These are phyloP conservation scores for Geotrupes spiniger DNA, from an alignment of 2,888 invertebrate species.

Conservation along the genomic window DNA sequence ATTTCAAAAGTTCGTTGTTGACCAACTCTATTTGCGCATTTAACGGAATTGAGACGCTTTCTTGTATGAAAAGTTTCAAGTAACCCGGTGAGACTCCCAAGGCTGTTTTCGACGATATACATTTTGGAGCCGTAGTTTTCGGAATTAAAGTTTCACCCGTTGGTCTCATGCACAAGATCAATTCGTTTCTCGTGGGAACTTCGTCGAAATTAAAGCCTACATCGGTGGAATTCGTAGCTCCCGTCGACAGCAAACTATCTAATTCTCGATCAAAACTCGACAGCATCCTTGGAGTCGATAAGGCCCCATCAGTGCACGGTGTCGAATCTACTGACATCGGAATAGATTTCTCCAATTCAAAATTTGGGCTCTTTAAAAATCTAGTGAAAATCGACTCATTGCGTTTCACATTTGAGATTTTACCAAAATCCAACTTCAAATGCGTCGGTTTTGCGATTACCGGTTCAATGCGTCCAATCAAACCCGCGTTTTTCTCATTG, in stretches of 20 bases:
- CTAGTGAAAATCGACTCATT: conserved; percentile 15
- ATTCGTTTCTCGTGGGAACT: conserved; percentile 11
- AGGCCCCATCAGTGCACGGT: conserved; percentile 30
- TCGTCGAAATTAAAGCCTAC: conserved; percentile 50
- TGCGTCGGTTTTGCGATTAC: neutral
- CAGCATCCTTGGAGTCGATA: conserved; percentile 5
- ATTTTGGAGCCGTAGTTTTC: conserved; percentile 43
- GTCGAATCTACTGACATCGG: conserved; percentile 49
- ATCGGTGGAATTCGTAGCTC: conserved; percentile 53
- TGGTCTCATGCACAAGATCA: conserved; percentile 7
- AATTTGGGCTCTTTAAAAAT: conserved; percentile 29
- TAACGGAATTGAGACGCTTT: conserved; percentile 62
- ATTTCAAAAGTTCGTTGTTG: conserved; percentile 69
- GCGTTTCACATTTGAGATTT: neutral
- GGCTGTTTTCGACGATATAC: conserved; percentile 46
- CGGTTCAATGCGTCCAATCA: neutral
- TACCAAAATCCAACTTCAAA: conserved; percentile 2
- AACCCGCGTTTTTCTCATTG: neutral
- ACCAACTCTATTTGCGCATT: conserved; percentile 67
- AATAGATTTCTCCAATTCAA: conserved; percentile 33
- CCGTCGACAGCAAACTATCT: conserved; percentile 33
- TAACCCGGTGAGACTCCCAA: conserved; percentile 40
- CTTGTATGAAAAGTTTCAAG: conserved; percentile 40
- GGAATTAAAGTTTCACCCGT: conserved; percentile 44
- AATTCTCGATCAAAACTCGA: conserved; percentile 17